phyloP scores from a whole-genome alignment of 2,797 vertebrate genomes.

The Anguilla pacifica region DNA sequence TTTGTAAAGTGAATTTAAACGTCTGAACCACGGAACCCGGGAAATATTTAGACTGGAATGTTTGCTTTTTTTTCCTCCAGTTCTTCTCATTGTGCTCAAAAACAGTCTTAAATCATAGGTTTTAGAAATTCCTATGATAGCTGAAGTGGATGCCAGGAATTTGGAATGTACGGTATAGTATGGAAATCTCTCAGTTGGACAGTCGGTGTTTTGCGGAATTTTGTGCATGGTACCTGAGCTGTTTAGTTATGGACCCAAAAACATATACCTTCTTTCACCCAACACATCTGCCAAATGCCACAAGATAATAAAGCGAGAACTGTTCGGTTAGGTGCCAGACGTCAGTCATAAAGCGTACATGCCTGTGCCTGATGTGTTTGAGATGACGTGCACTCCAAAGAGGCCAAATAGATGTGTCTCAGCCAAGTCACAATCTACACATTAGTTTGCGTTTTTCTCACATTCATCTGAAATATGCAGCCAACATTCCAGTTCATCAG shows the following conservation, averaged over 20 bases:
- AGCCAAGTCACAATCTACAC: neutral
- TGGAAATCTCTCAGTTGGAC: neutral
- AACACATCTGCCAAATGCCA: neutral
- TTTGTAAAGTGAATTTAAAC: neutral
- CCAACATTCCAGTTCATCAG: neutral
- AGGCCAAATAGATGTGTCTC: neutral
- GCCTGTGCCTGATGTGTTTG: conserved; percentile 5
- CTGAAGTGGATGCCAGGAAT: conserved; percentile 1
- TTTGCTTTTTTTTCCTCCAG: neutral
- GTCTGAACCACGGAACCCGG: neutral
- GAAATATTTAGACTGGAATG: conserved; percentile 19
- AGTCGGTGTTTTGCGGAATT: neutral
- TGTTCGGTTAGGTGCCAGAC: neutral
- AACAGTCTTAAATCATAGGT: neutral
- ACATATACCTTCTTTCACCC: neutral
- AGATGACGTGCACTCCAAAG: neutral
- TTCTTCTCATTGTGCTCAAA: conserved; percentile 7
- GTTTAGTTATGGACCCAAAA: conserved; percentile 3
- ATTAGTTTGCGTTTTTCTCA: neutral
- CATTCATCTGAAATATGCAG: neutral
- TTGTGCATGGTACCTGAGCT: neutral
- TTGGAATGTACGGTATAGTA: neutral
- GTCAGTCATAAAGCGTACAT: neutral
- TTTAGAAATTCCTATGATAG: neutral
- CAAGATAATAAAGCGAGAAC: neutral